Evolutionary conservation across 2,888 invertebrate genomes (phyloP), one percentile per base, ranked within the genome.

Genomic region (Steinernema scapterisci): DNA sequence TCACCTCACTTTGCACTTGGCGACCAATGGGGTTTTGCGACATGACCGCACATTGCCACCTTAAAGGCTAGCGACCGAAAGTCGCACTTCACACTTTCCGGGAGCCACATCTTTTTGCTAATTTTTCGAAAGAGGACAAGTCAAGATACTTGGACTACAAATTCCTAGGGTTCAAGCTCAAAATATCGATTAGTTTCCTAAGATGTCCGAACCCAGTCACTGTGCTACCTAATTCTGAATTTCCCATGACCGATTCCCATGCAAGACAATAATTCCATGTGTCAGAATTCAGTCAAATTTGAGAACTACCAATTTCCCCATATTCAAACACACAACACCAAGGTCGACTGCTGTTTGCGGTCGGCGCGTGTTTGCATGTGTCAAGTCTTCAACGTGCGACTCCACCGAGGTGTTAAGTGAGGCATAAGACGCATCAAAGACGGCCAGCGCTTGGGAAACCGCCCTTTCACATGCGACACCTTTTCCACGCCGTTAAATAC

Each of bases 401-500:
- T 23, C 31, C 38, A 9, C 16, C 63, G n/a, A 21, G 3, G 63
- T 31, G 63, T 19, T 38, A 31, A 63, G 63, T 63, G 63, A 63
- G 63, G 63, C 63, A 63, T 63, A 31, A 27, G 11, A 11, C 31
- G 25, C 16, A 27, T 63, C 63, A 63, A 63, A 63, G 63, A 27
- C 63, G 63, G 63, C 16, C 2, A 6, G 31, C 63, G 48, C 27
- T 13, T 63, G 63, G 63, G 63, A 63, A 63, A 16, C 63, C 63
- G 63, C 63, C 63, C 63, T 63, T 63, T 63, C 63, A 63, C 63
- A 63, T 25, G 31, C 63, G 63, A 63, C 63, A 63, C 63, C 63
- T 63, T 31, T 63, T 63, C 63, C 63, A 38, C 31, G 63, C 63
- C 27, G 63, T 63, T 63, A 63, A 63, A 63, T 63, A 63, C 31